Conservation (phyloP, 2,888 invertebrate genomes). For the Pilophorus perplexus region DNA sequence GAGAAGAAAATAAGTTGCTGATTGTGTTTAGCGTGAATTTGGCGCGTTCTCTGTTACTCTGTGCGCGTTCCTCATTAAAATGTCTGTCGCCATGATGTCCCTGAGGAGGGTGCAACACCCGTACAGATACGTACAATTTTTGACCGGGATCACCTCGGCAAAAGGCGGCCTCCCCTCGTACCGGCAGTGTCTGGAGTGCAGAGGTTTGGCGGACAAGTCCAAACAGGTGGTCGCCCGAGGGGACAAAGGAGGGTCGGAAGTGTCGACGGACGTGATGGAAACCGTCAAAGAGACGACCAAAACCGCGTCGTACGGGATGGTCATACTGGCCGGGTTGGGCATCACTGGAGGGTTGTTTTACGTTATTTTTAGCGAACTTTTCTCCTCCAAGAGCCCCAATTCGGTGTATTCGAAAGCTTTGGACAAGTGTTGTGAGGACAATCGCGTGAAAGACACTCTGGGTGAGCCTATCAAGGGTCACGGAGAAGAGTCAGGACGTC, state of each 20-base stretch:
- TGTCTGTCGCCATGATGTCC: too few species aligned
- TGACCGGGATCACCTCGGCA: too few species aligned
- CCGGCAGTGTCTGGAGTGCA: too few species aligned
- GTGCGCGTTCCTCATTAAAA: too few species aligned
- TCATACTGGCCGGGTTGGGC: constrained; percentile 76
- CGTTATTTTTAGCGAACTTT: constrained; percentile 79
- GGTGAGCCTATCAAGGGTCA: constrained; percentile 87
- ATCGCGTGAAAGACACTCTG: constrained; percentile 73
- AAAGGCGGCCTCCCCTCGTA: too few species aligned
- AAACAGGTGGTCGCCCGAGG: not conserved
- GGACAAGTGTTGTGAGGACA: constrained; percentile 71
- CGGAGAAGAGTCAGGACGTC: constrained; percentile 81
- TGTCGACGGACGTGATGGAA: constrained; percentile 40
- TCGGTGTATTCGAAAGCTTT: constrained; percentile 78
- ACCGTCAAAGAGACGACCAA: constrained; percentile 88
- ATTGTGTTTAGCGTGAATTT: too few species aligned
- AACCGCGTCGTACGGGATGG: constrained; percentile 78
- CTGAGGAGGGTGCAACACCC: too few species aligned
- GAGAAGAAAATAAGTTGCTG: too few species aligned
- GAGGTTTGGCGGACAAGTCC: too few species aligned
- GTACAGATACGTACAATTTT: too few species aligned
- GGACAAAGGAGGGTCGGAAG: constrained; percentile 10
- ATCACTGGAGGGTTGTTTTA: constrained; percentile 81
- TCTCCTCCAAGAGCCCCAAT: constrained; percentile 83
- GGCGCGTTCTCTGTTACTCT: too few species aligned